phyloP scores from a whole-genome alignment of 2,113 vertebrate genomes.

The Ptychochromis oligacanthus region DNA sequence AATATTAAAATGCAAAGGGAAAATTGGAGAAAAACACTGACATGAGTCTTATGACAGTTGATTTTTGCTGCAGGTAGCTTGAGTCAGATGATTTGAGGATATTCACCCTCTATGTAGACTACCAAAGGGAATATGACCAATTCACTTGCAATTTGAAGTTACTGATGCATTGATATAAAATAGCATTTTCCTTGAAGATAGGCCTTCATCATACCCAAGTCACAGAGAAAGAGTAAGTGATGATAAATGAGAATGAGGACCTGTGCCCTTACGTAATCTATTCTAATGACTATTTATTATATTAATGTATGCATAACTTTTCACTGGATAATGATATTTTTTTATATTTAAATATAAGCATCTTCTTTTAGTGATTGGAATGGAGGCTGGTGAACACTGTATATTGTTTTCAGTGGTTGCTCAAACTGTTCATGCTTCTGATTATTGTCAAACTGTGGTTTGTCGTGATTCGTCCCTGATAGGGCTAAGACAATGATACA shows the following conservation, averaged over 20 bases:
- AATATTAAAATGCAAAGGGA: slow-evolving; percentile 23
- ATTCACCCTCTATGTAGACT: slow-evolving; percentile 53
- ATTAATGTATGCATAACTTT: background rate
- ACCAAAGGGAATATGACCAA: slow-evolving; percentile 68
- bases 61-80: slow-evolving; percentile 42
- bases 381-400: background rate
- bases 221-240: slow-evolving; percentile 57
- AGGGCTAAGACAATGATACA: slow-evolving; percentile 20
- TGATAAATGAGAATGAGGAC: slow-evolving; percentile 40
- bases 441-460: slow-evolving; percentile 60
- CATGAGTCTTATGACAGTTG: slow-evolving; percentile 36
- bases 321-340: background rate
- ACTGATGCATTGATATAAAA: slow-evolving; percentile 76
- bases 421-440: slow-evolving; percentile 27
- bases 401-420: background rate
- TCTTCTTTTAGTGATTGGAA: background rate
- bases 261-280: slow-evolving; percentile 19
- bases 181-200: slow-evolving; percentile 61
- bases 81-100: slow-evolving; percentile 61
- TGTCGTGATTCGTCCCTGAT: slow-evolving; percentile 35
- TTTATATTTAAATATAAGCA: background rate
- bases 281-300: background rate
- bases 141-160: slow-evolving; percentile 76
- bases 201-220: slow-evolving; percentile 59
- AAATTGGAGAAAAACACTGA: slow-evolving; percentile 32